Evolutionary conservation across 2,888 invertebrate genomes (phyloP).

Genomic region (Aporophyla lueneburgensis): DNA sequence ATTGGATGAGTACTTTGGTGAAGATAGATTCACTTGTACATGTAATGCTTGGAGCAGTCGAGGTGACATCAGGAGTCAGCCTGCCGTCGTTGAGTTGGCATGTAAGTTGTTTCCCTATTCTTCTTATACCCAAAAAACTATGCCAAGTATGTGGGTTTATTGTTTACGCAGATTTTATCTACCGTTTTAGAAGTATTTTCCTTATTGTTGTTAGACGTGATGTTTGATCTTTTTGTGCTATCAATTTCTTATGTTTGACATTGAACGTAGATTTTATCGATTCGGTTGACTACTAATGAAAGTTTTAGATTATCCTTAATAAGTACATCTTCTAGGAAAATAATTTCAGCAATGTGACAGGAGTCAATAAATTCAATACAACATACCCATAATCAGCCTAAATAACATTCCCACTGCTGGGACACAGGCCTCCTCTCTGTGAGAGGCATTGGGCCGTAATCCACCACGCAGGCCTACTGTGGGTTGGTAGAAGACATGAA

Average conservation of each 20-base stretch:
- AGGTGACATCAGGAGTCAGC: conserved; percentile 96
- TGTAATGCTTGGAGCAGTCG: conserved; percentile 98
- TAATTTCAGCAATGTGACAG: not conserved
- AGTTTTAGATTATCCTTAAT: conserved; percentile 23
- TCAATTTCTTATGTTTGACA: conserved; percentile 4
- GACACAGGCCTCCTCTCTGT: too few species aligned
- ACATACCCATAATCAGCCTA: not conserved
- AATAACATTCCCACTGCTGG: too few species aligned
- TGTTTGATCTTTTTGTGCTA: conserved; percentile 36
- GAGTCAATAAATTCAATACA: not conserved
- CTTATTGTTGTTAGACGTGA: conserved; percentile 21
- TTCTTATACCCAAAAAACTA: not conserved
- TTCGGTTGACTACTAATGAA: not conserved
- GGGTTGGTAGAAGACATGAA: too few species aligned
- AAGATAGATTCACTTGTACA: conserved; percentile 97
- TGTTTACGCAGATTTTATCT: conserved; percentile 24
- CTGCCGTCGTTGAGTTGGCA: conserved; percentile 97
- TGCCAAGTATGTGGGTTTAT: not conserved
- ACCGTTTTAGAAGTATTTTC: conserved; percentile 34
- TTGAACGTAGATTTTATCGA: conserved; percentile 28
- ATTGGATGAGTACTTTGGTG: conserved; percentile 98
- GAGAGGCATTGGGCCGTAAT: too few species aligned
- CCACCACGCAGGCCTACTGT: too few species aligned
- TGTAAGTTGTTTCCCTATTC: conserved; percentile 93
- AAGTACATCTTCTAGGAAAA: not conserved